Evolutionary conservation across 2,888 invertebrate species (phyloP), one percentile per base, ranked within the genome.

Genomic region (Poecilobothrus nobilitatus): DNA sequence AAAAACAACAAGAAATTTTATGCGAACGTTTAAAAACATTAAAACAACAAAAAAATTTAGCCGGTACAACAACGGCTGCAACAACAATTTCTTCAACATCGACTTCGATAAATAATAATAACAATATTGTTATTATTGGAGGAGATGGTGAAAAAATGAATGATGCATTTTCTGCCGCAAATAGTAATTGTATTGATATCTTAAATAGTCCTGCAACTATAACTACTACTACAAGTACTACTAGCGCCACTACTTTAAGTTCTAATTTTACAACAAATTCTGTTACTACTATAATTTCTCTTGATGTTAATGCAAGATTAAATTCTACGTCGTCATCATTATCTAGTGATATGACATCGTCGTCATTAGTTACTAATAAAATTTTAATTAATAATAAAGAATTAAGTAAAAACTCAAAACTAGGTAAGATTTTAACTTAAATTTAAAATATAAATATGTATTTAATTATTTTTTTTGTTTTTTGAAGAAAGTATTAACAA

Each of bases 1-100:
- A 95, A 81, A 87, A 91, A 67, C 92, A 94, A 77, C 87, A 95
- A 73, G 95, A 95, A 83, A 93, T 91, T 82, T 87, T 95, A 68
- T 92, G 92, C 73, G 90, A 93, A 77, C 86, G 96, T 74, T 84
- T 95, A 73, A 78, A 77, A 69, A 76, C 76, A 53, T 72, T 77
- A 64, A 78, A 78, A 71, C 68, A 66, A 63, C 67, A 70, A 66
- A 63, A 68, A 61, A 65, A 62, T 62, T 67, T 65, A 12, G 66
- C 62, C 33, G 64, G 63, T 9, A 44, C 70, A 10, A 18, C 72
- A 44, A 63, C 70, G 37, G 70, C 71, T 10, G 20, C 71, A 37
- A 63, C 63, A 68, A 20, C 41, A 15, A 41, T 41, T 22, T 62
- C 70, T 65, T 37, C 63, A 22, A 22, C 21, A 20, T 63, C 22